Evolutionary conservation across 2,113 vertebrate species (phyloP), one percentile per base, ranked within the genome.

Genomic region (Entelurus aequoreus): DNA sequence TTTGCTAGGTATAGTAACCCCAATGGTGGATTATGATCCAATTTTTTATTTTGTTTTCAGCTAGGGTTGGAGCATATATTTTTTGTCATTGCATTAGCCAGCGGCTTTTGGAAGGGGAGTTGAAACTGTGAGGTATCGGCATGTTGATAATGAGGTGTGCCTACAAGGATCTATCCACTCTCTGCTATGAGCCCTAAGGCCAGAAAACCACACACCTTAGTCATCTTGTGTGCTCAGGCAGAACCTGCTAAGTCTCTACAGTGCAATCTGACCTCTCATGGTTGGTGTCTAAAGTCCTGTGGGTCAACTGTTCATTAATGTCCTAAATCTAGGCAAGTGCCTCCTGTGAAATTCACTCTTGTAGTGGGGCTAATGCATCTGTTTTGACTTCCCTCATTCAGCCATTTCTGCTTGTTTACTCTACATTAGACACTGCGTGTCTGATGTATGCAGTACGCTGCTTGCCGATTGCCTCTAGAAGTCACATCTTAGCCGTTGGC

Each of bases 171-270:
- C 80, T 73, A 75, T 77, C 80, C 72, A 75, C 74, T 85, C 76
- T 80, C 81, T 79, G 62, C 69, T 71, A 75, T 83, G 81, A 71
- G 65, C 81, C 84, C 79, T 68, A 54, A 37, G 81, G 84, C 78
- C 3, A 62, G 54, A 75, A 79, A 83, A 86, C 70, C 74, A 84
- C 77, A 85, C 83, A 79, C 84, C 71, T 76, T 72, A 72, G 63
- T 66, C 58, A 62, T 71, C 6, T 5, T 13, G 19, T 52, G 51
- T 46, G 12, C 11, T 11, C 42, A 46, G 42, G 4, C 42, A 46
- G 42, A 46, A 46, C 42, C 42, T 46, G 42, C 42, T 46, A 46
- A 46, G 42, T 12, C 9, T 12, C 2, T 12, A 46, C 1, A 42
- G 6, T 42, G 10, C 8, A 42, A 42, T 8, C 40, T 8, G 38